Evolutionary conservation across 64 coral and sea anemone genomes (phyloP).

Genomic region (Hydrozoanthus tunicans): DNA sequence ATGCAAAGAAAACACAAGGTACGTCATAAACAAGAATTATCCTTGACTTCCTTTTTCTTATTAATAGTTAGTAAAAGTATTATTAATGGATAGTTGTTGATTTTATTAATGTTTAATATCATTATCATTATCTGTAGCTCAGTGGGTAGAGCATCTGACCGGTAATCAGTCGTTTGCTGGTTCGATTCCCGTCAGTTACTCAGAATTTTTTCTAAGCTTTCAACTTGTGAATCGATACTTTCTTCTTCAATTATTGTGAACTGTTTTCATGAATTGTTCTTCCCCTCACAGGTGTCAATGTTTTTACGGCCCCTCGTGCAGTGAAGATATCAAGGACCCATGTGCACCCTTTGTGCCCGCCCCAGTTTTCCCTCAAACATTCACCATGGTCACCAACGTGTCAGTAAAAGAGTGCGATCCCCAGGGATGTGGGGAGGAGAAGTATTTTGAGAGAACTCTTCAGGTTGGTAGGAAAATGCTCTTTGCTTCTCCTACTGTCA

Average conservation of each 20-base stretch:
- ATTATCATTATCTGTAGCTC: too few species aligned
- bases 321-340: slow-evolving; percentile 7
- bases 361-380: slow-evolving; percentile 51
- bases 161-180: too few species aligned
- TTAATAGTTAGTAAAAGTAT: too few species aligned
- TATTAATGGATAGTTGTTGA: too few species aligned
- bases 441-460: slow-evolving; percentile 25
- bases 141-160: too few species aligned
- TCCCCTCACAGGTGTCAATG: slow-evolving; percentile 10
- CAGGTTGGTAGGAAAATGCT: not conserved
- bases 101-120: not conserved
- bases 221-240: too few species aligned
- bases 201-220: too few species aligned
- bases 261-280: not conserved
- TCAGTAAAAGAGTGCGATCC: slow-evolving; percentile 26
- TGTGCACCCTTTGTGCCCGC: slow-evolving; percentile 14
- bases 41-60: not conserved
- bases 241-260: too few species aligned
- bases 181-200: too few species aligned
- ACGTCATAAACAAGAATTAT: not conserved
- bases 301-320: slow-evolving; percentile 29
- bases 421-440: not conserved
- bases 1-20: slow-evolving; percentile 14
- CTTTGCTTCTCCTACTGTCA: not conserved
- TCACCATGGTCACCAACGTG: slow-evolving; percentile 51